Percentiles rank a stretch among this genome's conserved stretches.
Conservation (phyloP, 2,113 vertebrate genomes). For the Sphyrna mokarran region DNA sequence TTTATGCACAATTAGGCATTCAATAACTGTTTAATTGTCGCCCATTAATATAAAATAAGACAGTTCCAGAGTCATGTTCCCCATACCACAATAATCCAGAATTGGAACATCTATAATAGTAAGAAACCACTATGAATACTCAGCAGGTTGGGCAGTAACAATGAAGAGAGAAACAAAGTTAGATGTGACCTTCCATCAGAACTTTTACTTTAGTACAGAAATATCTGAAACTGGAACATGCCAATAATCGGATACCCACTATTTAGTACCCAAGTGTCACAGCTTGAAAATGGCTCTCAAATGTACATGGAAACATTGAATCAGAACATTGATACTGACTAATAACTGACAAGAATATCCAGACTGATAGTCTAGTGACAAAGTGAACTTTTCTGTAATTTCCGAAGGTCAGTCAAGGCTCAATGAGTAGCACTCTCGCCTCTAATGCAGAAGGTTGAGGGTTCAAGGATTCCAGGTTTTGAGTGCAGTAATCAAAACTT, state of each 20-base stretch:
- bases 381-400: background rate
- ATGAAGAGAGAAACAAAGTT: background rate
- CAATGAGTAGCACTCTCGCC: background rate
- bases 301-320: background rate
- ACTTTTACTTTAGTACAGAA: no score
- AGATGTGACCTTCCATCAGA: background rate
- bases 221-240: background rate
- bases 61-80: background rate
- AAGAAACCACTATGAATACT: background rate
- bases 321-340: background rate
- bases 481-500: background rate
- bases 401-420: background rate
- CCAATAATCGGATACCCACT: background rate
- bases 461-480: background rate
- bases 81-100: background rate
- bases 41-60: background rate
- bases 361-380: background rate
- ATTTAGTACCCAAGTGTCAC: no score
- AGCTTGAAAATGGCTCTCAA: background rate
- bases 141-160: background rate
- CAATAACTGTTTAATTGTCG: background rate
- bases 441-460: background rate
- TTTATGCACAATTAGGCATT: conserved; percentile 18
- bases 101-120: background rate
- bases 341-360: background rate